Conservation (phyloP, 1,140 invertebrate species). For the Hypothenemus hampei region DNA sequence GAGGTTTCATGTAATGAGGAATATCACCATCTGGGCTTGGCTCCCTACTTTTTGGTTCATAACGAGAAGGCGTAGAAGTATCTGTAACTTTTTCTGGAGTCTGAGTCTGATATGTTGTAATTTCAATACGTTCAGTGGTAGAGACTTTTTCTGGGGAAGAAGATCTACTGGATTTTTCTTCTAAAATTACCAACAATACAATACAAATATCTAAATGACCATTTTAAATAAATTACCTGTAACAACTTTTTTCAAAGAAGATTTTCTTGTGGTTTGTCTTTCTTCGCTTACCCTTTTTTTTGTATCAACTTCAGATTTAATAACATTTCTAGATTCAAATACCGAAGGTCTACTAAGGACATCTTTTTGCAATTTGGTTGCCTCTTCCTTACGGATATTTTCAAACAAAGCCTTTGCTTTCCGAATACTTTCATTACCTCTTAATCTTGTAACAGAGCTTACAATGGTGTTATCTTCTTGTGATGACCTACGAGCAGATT, state of each 20-base stretch:
- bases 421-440: constrained; percentile 56
- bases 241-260: constrained; percentile 2
- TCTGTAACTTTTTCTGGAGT: constrained; percentile 20
- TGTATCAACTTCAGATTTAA: background rate
- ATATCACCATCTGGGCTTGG: constrained; percentile 32
- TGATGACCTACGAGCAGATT: constrained; percentile 27
- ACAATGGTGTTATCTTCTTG: constrained; percentile 35
- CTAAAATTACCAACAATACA: background rate
- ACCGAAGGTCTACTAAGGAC: constrained; percentile 50
- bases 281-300: constrained; percentile 2
- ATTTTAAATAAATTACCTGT: background rate
- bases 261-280: background rate
- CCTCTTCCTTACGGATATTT: constrained; percentile 47
- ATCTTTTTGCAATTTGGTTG: constrained; percentile 43
- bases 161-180: constrained; percentile 24
- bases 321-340: constrained; percentile 37
- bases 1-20: constrained; percentile 42
- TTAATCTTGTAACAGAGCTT: constrained; percentile 40
- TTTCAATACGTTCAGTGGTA: constrained; percentile 16
- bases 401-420: constrained; percentile 64
- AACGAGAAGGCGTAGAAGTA: background rate
- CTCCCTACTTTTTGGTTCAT: constrained; percentile 10
- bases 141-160: constrained; percentile 25
- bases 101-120: constrained; percentile 14
- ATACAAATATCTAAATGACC: background rate